Percentiles rank a stretch among this genome's conserved stretches.
Conservation (phyloP, 2,797 vertebrate species). For the Chlorospingus semifuscus region DNA sequence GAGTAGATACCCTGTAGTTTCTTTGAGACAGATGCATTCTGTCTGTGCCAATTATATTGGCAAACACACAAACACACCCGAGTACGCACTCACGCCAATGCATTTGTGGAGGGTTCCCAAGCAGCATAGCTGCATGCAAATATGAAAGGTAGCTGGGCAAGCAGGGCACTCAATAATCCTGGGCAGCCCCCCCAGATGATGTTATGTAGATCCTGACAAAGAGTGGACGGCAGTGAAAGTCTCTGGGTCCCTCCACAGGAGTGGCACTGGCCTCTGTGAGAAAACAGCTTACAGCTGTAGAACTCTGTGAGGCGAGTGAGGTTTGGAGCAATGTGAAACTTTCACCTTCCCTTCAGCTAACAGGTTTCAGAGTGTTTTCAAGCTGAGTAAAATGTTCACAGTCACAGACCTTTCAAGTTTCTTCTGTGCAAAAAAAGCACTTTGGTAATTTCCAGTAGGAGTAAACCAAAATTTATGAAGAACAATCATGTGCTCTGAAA, state of each 20-base stretch:
- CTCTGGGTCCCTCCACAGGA: neutral
- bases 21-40: slow-evolving; percentile 42
- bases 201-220: neutral
- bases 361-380: neutral
- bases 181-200: neutral
- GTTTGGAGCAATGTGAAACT: neutral
- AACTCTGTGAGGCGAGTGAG: neutral
- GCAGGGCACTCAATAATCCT: neutral
- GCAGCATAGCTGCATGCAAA: neutral
- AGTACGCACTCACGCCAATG: neutral
- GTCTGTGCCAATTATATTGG: slow-evolving; percentile 19
- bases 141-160: neutral
- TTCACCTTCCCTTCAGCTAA: neutral
- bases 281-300: neutral
- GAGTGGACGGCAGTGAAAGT: neutral
- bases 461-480: neutral
- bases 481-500: neutral
- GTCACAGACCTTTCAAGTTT: neutral
- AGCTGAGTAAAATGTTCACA: neutral
- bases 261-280: neutral
- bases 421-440: neutral
- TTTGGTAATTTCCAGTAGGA: neutral
- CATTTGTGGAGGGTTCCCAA: neutral
- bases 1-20: slow-evolving; percentile 34
- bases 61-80: neutral